Conservation (phyloP, 2,888 invertebrate genomes). For the Spisula subtruncata region DNA sequence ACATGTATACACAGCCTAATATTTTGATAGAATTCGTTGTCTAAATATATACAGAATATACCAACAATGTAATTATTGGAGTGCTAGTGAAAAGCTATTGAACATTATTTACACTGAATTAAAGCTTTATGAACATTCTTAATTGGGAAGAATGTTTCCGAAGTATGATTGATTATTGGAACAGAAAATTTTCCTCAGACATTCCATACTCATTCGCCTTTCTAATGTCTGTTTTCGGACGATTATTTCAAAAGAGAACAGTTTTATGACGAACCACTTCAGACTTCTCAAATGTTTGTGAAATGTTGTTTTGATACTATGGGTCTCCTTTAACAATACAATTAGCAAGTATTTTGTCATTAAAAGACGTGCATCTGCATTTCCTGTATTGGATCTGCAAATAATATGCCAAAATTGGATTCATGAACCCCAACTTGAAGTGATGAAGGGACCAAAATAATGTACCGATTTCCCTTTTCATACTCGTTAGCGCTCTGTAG, state of each 20-base stretch:
- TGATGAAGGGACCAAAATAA: no score
- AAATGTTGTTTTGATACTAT: neutral
- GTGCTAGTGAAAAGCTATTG: neutral
- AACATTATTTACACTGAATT: neutral
- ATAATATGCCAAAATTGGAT: no score
- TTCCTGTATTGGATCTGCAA: no score
- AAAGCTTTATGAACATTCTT: conserved; percentile 1
- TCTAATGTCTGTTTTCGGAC: conserved; percentile 4
- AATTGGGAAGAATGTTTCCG: neutral
- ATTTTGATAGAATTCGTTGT: neutral
- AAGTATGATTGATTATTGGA: neutral
- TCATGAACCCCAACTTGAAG: no score
- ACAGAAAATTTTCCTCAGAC: neutral
- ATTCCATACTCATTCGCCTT: neutral
- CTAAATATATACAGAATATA: neutral
- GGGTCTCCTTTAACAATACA: neutral
- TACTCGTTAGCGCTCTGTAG: no score
- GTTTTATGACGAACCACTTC: neutral
- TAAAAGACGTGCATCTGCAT: neutral
- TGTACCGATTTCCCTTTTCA: no score
- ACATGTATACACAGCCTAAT: neutral
- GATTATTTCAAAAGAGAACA: neutral
- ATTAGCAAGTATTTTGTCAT: neutral
- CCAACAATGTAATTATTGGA: neutral
- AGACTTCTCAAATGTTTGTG: neutral